Base-by-base conservation (phyloP, 2,888 invertebrate genomes). In the Eupithecia tripunctaria region DNA sequence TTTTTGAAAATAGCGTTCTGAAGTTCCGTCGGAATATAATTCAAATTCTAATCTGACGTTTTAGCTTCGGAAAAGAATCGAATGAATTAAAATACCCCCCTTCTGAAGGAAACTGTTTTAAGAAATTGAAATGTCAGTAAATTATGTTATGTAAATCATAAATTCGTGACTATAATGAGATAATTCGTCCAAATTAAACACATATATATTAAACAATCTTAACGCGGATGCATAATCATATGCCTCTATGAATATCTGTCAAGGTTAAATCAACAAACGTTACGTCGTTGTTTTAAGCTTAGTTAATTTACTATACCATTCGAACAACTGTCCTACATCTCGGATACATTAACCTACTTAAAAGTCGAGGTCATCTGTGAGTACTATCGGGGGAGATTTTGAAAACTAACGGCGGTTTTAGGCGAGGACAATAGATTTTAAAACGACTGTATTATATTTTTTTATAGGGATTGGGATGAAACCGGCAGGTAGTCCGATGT, bases 271-370 rank as follows among this genome's bases (percentile, higher is more conserved):
- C 81, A 80, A 82, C 81, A 81, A 82, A 82, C 78, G 67, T 74
- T 76, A 72, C 72, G 70, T 67, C 60, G 73, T 79, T 80, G 73
- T 79, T 80, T 82, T 76, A 80, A 80, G 85, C 81, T 80, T 84
- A 79, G 82, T 83, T 82, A 83, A 83, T 84, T 82, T 82, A 86
- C 84, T 84, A 85, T 85, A 82, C 81, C 83, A 85, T 81, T 83
- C 86, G 87, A 91, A 89, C 85, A 85, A 84, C 80, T 87, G 90
- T 84, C 86, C 90, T 84, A 90, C 89, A 91, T 92, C 83, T 85
- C 81, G 84, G 83, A 87, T 84, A 87, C 90, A 91, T 93, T 93
- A 92, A 91, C 92, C 91, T 85, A 92, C 87, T 91, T 93, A 86
- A 83, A 85, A 86, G 79, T 83, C 85, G 88, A 90, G 90, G 89